Base-by-base conservation (phyloP, 2,113 vertebrate genomes). In the Atrichornis clamosus region DNA sequence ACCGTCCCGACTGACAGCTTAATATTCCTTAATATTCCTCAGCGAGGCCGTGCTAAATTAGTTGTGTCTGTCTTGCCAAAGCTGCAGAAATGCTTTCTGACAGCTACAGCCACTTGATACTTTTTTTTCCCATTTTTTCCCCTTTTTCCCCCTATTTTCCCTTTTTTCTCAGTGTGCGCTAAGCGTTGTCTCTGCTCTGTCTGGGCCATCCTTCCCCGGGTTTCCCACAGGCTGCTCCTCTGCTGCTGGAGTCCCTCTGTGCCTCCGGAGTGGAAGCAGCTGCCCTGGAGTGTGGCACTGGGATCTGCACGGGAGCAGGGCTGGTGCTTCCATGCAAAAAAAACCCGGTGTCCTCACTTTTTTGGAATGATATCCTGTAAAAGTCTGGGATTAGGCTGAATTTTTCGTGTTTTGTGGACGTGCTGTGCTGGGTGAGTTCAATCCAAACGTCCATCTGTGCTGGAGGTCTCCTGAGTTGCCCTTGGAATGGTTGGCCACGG, bases 1-100 rank as follows among this genome's bases (percentile, higher is more conserved):
- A 94, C 96, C 96, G 94, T 81, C 95, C 87, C 58, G n/a, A 69
- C 95, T 97, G 97, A 97, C 96, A 96, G 93, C 87, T 95, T 97
- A 92, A 97, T 95, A 93, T 64, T 87, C 95, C 94, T 89, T 97
- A 75, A 97, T 95, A 91, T 64, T 87, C 95, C 95, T 94, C 89
- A 74, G 63, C 5, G 15, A 84, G 93, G 62, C 94, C 0, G 1
- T 0, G 21, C 91, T 96, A 93, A 97, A 97, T 97, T 92, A 92
- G 76, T 95, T 93, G 92, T 95, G 97, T 96, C 96, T 97, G 93
- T 92, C 96, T 91, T 55, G 73, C 91, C 79, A 95, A 81, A 96
- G 93, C 93, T 89, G 79, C 70, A 64, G 85, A 92, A 95, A 97
- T 96, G 42, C 83, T 87, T 94, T 92, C 85, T 95, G 95, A 96